Evolutionary conservation across 2,113 vertebrate species (phyloP).

Genomic region (Rhagologus leucostigma): DNA sequence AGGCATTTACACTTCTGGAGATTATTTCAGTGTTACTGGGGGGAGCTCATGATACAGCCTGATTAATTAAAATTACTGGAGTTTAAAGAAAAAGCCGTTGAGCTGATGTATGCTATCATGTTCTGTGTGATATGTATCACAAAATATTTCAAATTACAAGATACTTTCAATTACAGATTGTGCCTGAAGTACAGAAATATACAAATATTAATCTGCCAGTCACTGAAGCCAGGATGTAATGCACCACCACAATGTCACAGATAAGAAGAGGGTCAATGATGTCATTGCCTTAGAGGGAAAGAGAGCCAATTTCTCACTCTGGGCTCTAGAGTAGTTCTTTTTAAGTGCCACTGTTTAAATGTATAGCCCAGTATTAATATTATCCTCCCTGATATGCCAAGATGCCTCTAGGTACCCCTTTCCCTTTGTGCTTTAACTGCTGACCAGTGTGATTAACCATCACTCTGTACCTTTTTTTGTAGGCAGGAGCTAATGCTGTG

Average conservation of each 20-base stretch:
- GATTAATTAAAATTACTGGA: neutral
- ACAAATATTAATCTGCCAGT: neutral
- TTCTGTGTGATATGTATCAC: neutral
- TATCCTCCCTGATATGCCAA: neutral
- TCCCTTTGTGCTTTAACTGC: neutral
- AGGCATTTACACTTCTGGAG: neutral
- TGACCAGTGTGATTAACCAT: neutral
- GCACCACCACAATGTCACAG: neutral
- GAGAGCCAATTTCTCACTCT: neutral
- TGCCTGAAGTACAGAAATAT: neutral
- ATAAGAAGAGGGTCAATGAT: neutral
- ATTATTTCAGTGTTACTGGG: neutral
- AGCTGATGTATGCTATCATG: neutral
- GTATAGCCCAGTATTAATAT: neutral
- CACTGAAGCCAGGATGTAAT: neutral
- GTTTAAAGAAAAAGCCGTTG: neutral
- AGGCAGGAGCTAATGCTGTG: conserved; percentile 80
- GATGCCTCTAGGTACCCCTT: neutral
- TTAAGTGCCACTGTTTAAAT: neutral
- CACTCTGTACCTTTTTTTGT: neutral
- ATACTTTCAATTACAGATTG: neutral
- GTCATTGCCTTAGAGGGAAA: neutral
- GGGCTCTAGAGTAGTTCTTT: neutral
- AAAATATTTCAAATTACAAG: neutral
- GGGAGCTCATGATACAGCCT: neutral